Percentiles rank a stretch among this genome's conserved stretches.
Conservation (phyloP, 2,797 vertebrate species). For the Molossus alvarezi region DNA sequence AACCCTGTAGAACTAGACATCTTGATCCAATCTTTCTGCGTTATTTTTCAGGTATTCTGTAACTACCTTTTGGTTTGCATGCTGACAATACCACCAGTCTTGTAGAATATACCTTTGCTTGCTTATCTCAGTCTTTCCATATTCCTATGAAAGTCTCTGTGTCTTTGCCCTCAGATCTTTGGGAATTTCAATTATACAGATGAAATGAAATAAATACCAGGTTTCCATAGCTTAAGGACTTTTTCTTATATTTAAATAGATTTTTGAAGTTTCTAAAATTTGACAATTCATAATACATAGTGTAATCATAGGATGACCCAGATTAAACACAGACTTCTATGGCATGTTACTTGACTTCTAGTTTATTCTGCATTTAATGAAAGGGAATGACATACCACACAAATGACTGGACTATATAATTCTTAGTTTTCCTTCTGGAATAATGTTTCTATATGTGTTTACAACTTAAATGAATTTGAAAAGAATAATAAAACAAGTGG, state of each 20-base stretch:
- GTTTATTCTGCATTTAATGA: not conserved
- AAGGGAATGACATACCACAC: not conserved
- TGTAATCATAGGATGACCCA: not conserved
- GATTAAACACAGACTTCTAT: not conserved
- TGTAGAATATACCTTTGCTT: not conserved
- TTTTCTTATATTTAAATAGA: slow-evolving; percentile 10
- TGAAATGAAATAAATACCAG: not conserved
- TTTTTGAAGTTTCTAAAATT: not conserved
- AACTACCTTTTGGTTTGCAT: not conserved
- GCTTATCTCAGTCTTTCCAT: not conserved
- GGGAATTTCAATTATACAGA: not conserved
- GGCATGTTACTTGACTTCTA: not conserved
- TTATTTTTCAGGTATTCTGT: not conserved
- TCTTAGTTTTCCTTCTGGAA: not conserved
- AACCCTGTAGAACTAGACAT: not conserved
- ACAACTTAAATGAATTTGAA: not conserved
- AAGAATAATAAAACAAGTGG: not conserved
- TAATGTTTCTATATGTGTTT: not conserved
- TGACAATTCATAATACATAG: not conserved
- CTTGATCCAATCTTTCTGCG: not conserved
- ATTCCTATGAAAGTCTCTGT: not conserved
- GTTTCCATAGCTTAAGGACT: not conserved
- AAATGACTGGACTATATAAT: not conserved
- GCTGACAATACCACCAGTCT: not conserved
- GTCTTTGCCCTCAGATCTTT: not conserved